Conservation (phyloP, 37 sponge, comb jelly and placozoan genomes). For the Beroe forskalii region DNA sequence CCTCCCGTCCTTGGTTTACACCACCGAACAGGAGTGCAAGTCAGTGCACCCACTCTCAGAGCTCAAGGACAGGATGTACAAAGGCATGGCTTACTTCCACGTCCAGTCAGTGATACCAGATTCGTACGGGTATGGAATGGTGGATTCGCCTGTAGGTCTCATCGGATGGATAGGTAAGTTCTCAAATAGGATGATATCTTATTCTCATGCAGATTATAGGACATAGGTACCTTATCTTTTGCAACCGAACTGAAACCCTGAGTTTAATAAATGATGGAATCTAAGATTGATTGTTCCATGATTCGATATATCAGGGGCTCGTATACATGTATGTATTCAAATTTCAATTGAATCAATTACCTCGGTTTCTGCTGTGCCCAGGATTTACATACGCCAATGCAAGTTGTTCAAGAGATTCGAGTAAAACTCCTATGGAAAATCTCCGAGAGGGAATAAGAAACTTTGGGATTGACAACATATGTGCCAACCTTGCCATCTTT, state of each 20-base stretch:
- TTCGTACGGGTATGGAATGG: conserved; percentile 13
- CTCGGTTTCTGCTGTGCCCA: neutral
- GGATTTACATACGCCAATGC: neutral
- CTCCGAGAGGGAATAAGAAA: neutral
- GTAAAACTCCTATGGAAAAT: neutral
- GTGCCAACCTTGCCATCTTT: conserved; percentile 2
- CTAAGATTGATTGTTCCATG: no score
- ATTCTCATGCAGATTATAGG: no score
- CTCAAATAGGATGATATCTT: no score
- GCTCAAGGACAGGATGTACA: conserved; percentile 4
- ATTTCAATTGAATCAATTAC: no score
- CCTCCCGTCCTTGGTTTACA: conserved; percentile 4
- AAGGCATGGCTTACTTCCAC: conserved; percentile 4
- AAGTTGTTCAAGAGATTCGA: neutral
- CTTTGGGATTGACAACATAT: conserved; percentile 21
- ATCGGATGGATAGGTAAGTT: conserved; percentile 33
- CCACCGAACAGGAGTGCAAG: neutral
- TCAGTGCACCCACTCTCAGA: neutral
- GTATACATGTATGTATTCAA: no score
- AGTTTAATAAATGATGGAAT: no score
- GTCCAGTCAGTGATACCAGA: conserved; percentile 2
- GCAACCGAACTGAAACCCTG: no score
- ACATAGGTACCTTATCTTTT: no score
- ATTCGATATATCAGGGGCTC: no score
- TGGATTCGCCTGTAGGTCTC: conserved; percentile 2